Base-by-base conservation (phyloP, 2,797 vertebrate species). In the Poecilia gillii region DNA sequence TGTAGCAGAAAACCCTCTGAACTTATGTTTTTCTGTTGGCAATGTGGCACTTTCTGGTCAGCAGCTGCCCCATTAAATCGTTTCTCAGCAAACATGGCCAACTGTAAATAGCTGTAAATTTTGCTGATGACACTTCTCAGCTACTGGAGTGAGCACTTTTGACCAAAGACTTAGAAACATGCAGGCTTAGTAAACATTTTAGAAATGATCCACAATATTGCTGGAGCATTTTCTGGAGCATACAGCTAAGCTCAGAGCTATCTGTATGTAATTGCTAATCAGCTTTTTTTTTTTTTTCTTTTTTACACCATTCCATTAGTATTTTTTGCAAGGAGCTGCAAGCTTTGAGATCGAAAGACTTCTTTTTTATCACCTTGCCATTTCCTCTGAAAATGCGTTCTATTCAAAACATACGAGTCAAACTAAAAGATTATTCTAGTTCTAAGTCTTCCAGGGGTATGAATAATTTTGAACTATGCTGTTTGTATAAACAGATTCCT, bases 41-140 rank as follows among this genome's bases (percentile, higher is more conserved):
- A 77, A 82, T 59, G 74, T 51, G 68, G 78, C 59, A 62, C 74
- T 74, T 41, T 28, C 9, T 74, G 53, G 13, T 59, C 39, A 75
- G 81, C 84, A 84, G 84, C 87, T 68, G 80, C 85, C 85, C 87
- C 81, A 81, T 89, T 66, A 90, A 90, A 85, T 83, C 80, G 85
- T 91, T 93, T 91, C 90, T 87, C 87, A 82, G 91, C 85, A 90
- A 92, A 93, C 84, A 87, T 84, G 81, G 74, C 80, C 73, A 36
- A 41, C 72, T 55, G 39, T 87, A 73, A 51, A 73, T 73, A 53
- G 31, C 49, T 25, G 31, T 73, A 25, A 20, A 73, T 20, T 23
- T 68, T 68, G 64, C 36, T 68, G 64, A 53, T 36, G 33, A 53
- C 31, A 39, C 31, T 39, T 5, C 71, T 36, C 76, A 51, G 43